A percentile compares a stretch with the other conserved stretches of the same genome.
Conservation (phyloP, 2,888 invertebrate genomes). For the Osedax fenrisi region DNA sequence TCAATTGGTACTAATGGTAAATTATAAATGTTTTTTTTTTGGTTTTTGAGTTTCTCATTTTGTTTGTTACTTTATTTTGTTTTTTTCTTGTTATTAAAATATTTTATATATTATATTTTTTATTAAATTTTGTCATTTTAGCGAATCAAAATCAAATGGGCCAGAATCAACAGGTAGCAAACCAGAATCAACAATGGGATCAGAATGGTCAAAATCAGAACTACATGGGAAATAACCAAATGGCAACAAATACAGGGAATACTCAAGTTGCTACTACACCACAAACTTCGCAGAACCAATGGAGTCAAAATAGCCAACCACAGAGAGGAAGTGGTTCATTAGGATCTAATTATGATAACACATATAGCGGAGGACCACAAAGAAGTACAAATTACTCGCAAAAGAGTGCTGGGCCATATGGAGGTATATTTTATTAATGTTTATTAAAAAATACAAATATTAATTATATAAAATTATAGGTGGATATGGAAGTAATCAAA, state of each 20-base stretch:
- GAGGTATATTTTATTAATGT: not conserved
- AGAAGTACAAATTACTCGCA: not conserved
- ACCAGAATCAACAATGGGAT: not conserved
- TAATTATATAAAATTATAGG: not conserved
- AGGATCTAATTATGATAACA: slow-evolving; percentile 4
- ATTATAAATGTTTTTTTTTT: not conserved
- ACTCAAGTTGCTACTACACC: not conserved
- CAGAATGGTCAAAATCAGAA: not conserved
- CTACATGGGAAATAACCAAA: not conserved
- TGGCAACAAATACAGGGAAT: not conserved
- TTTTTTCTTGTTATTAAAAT: no score
- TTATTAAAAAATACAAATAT: not conserved
- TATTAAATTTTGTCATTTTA: no score
- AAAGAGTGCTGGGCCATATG: not conserved
- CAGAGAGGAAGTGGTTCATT: not conserved
- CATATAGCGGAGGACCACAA: slow-evolving; percentile 3
- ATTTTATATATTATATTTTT: no score
- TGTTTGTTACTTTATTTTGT: no score
- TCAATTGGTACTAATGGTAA: no score
- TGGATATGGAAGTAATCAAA: not conserved
- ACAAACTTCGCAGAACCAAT: not conserved
- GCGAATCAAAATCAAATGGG: not conserved
- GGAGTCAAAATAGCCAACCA: not conserved
- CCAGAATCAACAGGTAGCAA: not conserved
- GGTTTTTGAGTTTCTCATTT: not conserved